Base-by-base conservation (phyloP, 2,797 vertebrate genomes). In the Cirrhinus mrigala region DNA sequence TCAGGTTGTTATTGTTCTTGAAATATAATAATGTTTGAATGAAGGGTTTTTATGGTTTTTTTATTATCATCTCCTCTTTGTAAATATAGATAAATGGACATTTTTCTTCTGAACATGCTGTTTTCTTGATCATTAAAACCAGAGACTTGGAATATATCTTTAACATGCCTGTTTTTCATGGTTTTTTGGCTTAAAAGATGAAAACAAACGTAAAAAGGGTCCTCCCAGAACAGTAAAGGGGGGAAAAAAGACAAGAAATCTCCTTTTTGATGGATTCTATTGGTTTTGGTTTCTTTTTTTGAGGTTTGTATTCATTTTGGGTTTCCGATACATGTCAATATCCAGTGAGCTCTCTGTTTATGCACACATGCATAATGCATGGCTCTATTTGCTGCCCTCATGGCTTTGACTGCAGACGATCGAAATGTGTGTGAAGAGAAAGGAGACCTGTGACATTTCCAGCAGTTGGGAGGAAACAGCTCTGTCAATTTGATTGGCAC, bases 401-500 rank as follows among this genome's bases (percentile, higher is more conserved):
- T 33, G n/a, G 44, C 85, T 88, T 78, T 88, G 81, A 84, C 83
- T 85, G 70, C 66, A 80, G 75, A 73, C 44, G 79, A 86, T 87
- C 86, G 79, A 87, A 88, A 69, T 37, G 82, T 85, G 82, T 68
- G 70, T 79, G 69, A 52, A 79, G 68, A 48, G 66, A 76, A 81
- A 52, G 77, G 87, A 73, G 74, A 76, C 71, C 80, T 33, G 50
- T 90, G 89, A 87, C 88, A 89, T 90, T 91, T 91, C 76, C 70
- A 83, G 74, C 73, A 52, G 79, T 84, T 81, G 58, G 62, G 71
- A 76, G 75, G 69, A 83, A 87, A 52, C 68, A 37, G 50, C 85
- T 88, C 87, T 40, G 84, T 89, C 89, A 83, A 75, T 86, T 79
- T 88, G 87, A 89, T 81, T 79, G 88, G 76, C 88, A 87, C 62